These are phyloP conservation scores for Echeneis naucrates DNA, from an alignment of 2,797 vertebrate species.

Conservation along the genomic window DNA sequence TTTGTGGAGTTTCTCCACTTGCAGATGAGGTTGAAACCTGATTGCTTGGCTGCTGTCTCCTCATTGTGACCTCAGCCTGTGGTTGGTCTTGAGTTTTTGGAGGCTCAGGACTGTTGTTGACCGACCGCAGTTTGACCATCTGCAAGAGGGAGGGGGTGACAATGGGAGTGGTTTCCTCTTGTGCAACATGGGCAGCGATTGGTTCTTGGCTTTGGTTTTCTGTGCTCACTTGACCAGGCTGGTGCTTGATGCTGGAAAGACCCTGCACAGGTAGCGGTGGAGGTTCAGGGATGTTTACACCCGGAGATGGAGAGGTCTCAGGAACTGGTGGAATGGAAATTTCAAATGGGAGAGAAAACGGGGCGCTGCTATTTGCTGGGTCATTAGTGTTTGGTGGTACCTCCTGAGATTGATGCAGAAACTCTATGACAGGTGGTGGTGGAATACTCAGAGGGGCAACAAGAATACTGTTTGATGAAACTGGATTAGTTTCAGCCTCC, in stretches of 20 bases:
- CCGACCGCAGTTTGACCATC: constrained; percentile 89
- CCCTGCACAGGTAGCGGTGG: constrained; percentile 51
- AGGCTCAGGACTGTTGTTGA: constrained; percentile 77
- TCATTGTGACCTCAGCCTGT: constrained; percentile 52
- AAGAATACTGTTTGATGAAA: constrained; percentile 49
- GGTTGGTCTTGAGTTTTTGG: constrained; percentile 50
- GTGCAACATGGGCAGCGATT: constrained; percentile 66
- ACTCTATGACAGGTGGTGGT: constrained; percentile 56
- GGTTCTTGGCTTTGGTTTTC: constrained; percentile 72
- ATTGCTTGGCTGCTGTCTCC: constrained; percentile 31
- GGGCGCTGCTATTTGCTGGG: constrained; percentile 28
- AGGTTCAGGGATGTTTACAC: constrained; percentile 40
- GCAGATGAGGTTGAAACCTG: constrained; percentile 27
- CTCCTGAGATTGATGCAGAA: constrained; percentile 35
- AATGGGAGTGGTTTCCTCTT: constrained; percentile 81
- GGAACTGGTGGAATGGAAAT: constrained; percentile 12
- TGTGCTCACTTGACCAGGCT: constrained; percentile 39
- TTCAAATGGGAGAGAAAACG: constrained; percentile 37
- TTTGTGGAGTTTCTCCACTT: constrained; percentile 84
- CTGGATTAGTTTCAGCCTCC: constrained; percentile 20
- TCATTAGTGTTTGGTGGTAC: constrained; percentile 13
- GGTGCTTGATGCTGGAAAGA: constrained; percentile 34
- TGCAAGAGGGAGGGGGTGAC: constrained; percentile 90
- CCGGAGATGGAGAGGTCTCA: constrained; percentile 28
- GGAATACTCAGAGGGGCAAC: constrained; percentile 59